These are phyloP conservation scores for Oscheius onirici DNA, from an alignment of 2,888 invertebrate genomes.

Conservation along the genomic window DNA sequence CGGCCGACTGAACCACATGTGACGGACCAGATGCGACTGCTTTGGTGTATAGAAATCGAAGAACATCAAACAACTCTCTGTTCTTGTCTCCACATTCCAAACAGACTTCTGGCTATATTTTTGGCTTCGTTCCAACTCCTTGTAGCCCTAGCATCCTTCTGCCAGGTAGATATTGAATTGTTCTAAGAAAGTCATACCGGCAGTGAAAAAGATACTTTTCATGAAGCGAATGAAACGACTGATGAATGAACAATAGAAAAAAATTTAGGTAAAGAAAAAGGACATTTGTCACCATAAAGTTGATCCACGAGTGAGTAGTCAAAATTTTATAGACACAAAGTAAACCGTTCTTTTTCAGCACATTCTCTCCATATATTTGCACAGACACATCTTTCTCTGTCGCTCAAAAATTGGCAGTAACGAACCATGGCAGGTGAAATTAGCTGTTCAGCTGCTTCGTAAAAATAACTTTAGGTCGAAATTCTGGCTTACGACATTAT, in stretches of 20 bases:
- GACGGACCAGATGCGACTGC: slow-evolving; percentile 56
- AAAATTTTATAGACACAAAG: neutral
- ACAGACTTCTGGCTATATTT: slow-evolving; percentile 54
- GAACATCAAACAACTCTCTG: slow-evolving; percentile 59
- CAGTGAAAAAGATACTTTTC: neutral
- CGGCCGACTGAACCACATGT: neutral
- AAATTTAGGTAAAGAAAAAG: neutral
- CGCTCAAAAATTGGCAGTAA: slow-evolving; percentile 58
- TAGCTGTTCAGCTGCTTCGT: neutral
- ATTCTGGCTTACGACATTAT: slow-evolving; percentile 70
- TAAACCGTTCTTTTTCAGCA: too few relatives aligned
- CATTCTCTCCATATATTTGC: slow-evolving; percentile 60
- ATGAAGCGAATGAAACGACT: neutral
- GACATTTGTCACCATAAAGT: neutral
- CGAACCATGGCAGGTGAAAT: slow-evolving; percentile 54
- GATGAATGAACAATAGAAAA: neutral
- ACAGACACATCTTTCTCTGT: slow-evolving; percentile 64
- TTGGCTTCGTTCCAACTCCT: slow-evolving; percentile 59
- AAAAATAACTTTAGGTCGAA: slow-evolving; percentile 32
- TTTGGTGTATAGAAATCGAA: slow-evolving; percentile 58
- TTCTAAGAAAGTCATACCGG: neutral
- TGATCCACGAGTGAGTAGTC: neutral
- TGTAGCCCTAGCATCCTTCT: slow-evolving; percentile 57
- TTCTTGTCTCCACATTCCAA: slow-evolving; percentile 55
- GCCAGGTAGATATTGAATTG: slow-evolving; percentile 52